These are phyloP conservation scores for Halcyon senegalensis DNA, from an alignment of 2,113 vertebrate species.

Conservation along the genomic window DNA sequence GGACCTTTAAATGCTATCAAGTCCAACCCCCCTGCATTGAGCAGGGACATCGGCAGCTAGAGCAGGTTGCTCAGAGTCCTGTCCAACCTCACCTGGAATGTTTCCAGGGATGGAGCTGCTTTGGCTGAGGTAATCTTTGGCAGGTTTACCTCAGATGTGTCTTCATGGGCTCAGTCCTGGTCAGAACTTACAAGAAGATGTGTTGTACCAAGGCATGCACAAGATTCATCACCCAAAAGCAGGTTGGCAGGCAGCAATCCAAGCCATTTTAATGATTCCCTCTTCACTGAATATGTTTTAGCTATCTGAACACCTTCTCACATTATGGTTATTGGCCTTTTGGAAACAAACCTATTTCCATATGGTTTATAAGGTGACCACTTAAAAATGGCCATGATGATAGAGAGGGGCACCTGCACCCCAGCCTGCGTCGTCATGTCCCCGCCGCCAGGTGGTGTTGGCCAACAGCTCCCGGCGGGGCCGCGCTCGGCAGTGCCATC, in stretches of 20 bases:
- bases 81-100: not conserved
- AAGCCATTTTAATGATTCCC: not conserved
- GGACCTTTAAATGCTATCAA: not conserved
- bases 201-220: no score
- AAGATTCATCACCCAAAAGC: no score
- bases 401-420: no score
- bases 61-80: not conserved
- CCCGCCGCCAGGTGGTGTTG: not conserved
- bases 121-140: no score
- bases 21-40: not conserved
- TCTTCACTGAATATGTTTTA: not conserved
- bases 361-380: accelerated
- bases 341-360: not conserved
- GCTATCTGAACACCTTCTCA: not conserved
- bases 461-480: not conserved
- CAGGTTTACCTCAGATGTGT: no score
- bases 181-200: no score
- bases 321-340: not conserved
- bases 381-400: not conserved
- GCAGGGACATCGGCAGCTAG: not conserved
- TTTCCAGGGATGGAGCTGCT: not conserved
- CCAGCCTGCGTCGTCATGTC: no score
- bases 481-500: not conserved
- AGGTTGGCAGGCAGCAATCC: not conserved
- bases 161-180: no score